Evolutionary conservation across 2,888 invertebrate species (phyloP), one percentile per base, ranked within the genome.

Genomic region (Protophormia terraenovae): DNA sequence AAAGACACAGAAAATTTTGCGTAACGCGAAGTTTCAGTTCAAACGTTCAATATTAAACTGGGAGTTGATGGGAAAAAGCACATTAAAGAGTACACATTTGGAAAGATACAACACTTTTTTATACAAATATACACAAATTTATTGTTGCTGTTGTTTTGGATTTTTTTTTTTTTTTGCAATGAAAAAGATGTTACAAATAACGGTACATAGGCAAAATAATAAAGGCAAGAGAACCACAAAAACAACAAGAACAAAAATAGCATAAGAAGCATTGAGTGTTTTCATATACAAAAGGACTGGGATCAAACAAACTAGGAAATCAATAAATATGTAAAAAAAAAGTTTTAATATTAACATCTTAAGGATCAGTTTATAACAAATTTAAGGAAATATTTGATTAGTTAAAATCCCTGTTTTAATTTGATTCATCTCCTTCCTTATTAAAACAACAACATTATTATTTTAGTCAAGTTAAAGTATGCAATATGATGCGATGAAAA

Each of bases 1-100:
- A 19, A 16, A 62, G 27, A 69, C 27, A 69, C 67, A 27, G 3
- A 62, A 62, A 22, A 41, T 53, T 58, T 67, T 72, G 64, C 66
- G 72, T 53, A 45, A 66, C 76, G 47, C 66, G 66, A 83, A 83
- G 72, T 73, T 78, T 73, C 29, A 32, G n/a, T 50, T 67, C 1
- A 73, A 83, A 62, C 67, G 50, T 60, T 73, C 47, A 72, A 32
- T 66, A 50, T 38, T 32, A 41, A 78, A 83, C 66, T 66, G 38
- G 45, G 22, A 27, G 71, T 53, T 50, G 62, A n/a, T 19, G 64
- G 22, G 32, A 64, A 12, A 62, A 62, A 53, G 35, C 29, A 29
- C n/a, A n/a, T n/a, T n/a, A 69, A 69, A 35, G 78, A n/a, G n/a
- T n/a, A n/a, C n/a, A n/a, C n/a, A n/a, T 60, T 50, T 62, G 12